Base-by-base conservation (phyloP, 2,888 invertebrate species). In the Dinocampus coccinellae region DNA sequence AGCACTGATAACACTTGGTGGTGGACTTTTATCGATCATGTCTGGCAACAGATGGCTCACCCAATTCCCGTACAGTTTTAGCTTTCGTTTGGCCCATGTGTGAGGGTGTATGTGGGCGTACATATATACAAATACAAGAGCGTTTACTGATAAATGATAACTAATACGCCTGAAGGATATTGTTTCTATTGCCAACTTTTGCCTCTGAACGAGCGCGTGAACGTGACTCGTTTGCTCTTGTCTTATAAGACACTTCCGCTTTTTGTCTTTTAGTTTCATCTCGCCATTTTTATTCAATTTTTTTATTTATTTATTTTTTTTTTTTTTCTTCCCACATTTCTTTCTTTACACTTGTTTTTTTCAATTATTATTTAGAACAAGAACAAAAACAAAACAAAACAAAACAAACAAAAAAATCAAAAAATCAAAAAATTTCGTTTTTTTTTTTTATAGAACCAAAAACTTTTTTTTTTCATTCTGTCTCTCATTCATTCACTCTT, bases 21-120 rank as follows among this genome's bases (percentile, higher is more conserved):
- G 84, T 81, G 82, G 82, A 86, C 85, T 86, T 86, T 86, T 86
- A 86, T 86, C 86, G 86, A 86, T 86, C 85, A 85, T 85, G 85
- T 85, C 82, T 86, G 85, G 86, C 84, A 86, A 85, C 86, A 86
- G 84, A 86, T 86, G 86, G 85, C 85, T 83, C 82, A 84, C 84
- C 85, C 85, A 86, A 85, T 85, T 85, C 82, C 77, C 70, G 71
- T 71, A 64, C 72, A 67, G 72, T 73, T 71, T 69, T 75, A 74
- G 62, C 79, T 75, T 65, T 67, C 69, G 71, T 72, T 73, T 72
- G 69, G 76, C 75, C 71, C 75, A 69, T n/a, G 0, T n/a, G 47
- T 47, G 47, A 16, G 1, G 16, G 2, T 4, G 47, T 20, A 16
- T 73, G 69, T 76, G 73, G n/a, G 9, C 16, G 47, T 16, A n/a